Base-by-base conservation (phyloP, 1,140 invertebrate species). In the Colletes latitarsis region DNA sequence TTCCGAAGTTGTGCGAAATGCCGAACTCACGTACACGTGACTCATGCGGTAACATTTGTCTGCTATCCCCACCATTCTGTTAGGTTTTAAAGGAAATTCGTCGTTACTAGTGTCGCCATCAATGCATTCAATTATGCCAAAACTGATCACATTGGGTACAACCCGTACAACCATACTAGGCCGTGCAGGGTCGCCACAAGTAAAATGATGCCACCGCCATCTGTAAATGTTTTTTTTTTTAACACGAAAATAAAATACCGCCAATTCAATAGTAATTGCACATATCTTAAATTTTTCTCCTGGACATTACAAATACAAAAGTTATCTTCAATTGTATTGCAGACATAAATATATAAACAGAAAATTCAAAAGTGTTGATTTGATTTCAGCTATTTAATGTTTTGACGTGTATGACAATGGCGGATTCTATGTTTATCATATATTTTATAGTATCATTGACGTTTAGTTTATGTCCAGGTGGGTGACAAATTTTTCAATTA, bases 331-430 rank as follows among this genome's bases (percentile, higher is more conserved):
- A 70, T 49, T 60, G 15, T 9, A 17, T 49, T 52, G 8, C 19
- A 57, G 4, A 12, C 14, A 30, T 4, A 15, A 14, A 8, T 12
- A 6, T 1, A 15, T 60, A 15, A 4, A 41, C 49, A 52, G n/a
- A 39, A 60, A 49, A 10, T 70, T 58, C 46, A 8, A 60, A 39
- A 70, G 17, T 9, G 12, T 60, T 39, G 55, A 77, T 86, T 82
- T 85, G 77, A 89, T 58, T 72, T 67, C 55, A 63, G 66, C 77
- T 82, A 74, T 82, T 79, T 75, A 88, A 90, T 91, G 88, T 92
- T 92, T 92, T 90, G 90, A 91, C 86, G 87, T 89, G 84, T 68
- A 84, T 70, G 88, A 88, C 89, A 91, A 92, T 92, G 92, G 92
- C 92, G 91, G 89, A 90, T 91, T 82, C 71, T 92, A 85, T 92